These are phyloP conservation scores for Cyphomyrmex costatus DNA, from an alignment of 1,140 invertebrate species.

Conservation along the genomic window DNA sequence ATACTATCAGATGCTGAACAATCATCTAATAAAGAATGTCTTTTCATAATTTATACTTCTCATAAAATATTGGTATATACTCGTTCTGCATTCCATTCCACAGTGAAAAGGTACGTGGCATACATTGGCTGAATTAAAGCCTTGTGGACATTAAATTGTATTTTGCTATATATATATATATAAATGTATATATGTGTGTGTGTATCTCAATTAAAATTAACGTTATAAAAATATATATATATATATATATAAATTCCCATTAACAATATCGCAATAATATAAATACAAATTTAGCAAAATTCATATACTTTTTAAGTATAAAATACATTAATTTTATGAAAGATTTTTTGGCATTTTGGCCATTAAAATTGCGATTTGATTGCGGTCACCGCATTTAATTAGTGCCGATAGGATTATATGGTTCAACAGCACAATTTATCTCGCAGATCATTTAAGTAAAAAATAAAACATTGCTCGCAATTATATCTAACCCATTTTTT, in stretches of 20 bases:
- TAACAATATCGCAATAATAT: neutral
- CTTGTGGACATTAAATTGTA: neutral
- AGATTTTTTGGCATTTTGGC: conserved; percentile 3
- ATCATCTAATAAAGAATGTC: neutral
- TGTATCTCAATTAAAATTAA: neutral
- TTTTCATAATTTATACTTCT: conserved; percentile 8
- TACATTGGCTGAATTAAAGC: conserved; percentile 8
- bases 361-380: conserved; percentile 19
- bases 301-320: conserved; percentile 4
- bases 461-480: conserved; percentile 11
- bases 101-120: neutral
- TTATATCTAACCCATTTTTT: neutral
- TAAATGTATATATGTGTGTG: neutral
- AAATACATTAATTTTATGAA: neutral
- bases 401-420: conserved; percentile 41
- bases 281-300: conserved; percentile 5
- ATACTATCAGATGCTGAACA: neutral
- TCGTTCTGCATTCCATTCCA: conserved; percentile 17
- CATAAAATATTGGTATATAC: conserved; percentile 3
- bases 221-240: neutral
- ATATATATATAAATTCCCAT: neutral
- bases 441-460: neutral
- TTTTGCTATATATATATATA: neutral
- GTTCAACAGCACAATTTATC: neutral
- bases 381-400: conserved; percentile 33